These are phyloP conservation scores for Metellina segmentata DNA, from an alignment of 2,888 invertebrate species.

Conservation along the genomic window DNA sequence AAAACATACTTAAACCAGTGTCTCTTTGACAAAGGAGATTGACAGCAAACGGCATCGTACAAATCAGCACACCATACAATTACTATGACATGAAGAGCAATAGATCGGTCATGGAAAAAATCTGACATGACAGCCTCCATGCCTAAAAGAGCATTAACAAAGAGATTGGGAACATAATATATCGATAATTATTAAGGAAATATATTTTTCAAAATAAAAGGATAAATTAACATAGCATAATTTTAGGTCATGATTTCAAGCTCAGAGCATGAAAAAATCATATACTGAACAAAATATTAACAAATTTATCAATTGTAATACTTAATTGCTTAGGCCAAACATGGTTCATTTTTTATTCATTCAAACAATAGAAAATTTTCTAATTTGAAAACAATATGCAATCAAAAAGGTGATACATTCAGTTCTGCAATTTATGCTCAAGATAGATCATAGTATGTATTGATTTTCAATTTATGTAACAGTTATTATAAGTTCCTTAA, in stretches of 20 bases:
- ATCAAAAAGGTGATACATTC: no score
- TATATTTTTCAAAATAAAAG: background rate
- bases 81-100: conserved; percentile 91
- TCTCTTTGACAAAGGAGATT: conserved; percentile 94
- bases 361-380: no score
- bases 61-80: conserved; percentile 99
- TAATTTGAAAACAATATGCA: no score
- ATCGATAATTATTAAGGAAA: background rate
- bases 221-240: background rate
- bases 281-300: background rate
- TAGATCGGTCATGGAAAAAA: conserved; percentile 99
- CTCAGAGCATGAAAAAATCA: background rate
- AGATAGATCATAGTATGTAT: no score
- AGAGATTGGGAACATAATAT: no score
- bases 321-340: no score
- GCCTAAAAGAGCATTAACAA: conserved; percentile 86
- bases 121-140: conserved; percentile 99
- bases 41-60: conserved; percentile 99
- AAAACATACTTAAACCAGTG: conserved; percentile 96
- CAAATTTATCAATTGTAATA: background rate
- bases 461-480: no score
- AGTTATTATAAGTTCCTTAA: no score
- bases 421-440: no score
- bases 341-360: no score
- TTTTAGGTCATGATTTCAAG: no score